Evolutionary conservation across 2,888 invertebrate genomes (phyloP).

Genomic region (Mimas tiliae): DNA sequence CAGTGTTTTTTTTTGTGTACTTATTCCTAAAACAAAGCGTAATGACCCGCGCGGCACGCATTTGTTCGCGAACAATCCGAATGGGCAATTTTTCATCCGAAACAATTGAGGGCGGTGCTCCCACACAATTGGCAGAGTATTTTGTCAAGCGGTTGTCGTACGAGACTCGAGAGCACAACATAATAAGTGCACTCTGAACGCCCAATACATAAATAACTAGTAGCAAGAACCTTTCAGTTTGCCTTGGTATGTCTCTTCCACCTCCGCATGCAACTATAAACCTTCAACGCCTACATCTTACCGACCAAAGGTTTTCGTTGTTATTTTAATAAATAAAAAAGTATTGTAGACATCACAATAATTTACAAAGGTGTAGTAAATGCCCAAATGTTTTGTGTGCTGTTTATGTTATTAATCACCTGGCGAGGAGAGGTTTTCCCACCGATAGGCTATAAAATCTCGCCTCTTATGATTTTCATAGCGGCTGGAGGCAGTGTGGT

Average conservation of each 20-base stretch:
- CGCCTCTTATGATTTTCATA: slow-evolving; percentile 82
- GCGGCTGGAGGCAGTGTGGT: slow-evolving; percentile 72
- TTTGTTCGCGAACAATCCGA: slow-evolving; percentile 83
- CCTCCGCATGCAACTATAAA: background rate
- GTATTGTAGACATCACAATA: background rate
- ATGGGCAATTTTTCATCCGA: slow-evolving; percentile 83
- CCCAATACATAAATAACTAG: slow-evolving; percentile 43
- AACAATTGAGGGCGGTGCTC: slow-evolving; percentile 83
- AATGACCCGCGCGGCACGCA: slow-evolving; percentile 83
- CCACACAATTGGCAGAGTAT: slow-evolving; percentile 82
- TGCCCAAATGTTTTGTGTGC: slow-evolving; percentile 29
- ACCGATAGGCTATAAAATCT: slow-evolving; percentile 77
- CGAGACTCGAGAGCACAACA: slow-evolving; percentile 64
- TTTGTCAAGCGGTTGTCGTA: slow-evolving; percentile 83
- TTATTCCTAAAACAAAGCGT: slow-evolving; percentile 82
- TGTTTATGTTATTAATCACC: slow-evolving; percentile 74
- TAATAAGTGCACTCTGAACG: slow-evolving; percentile 72
- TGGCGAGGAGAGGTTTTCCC: slow-evolving; percentile 61
- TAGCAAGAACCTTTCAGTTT: slow-evolving; percentile 28
- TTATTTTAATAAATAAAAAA: background rate
- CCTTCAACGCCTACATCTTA: background rate
- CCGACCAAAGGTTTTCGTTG: background rate
- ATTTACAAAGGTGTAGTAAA: slow-evolving; percentile 20
- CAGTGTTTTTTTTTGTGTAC: slow-evolving; percentile 75
- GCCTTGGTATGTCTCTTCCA: slow-evolving; percentile 8